Percentiles rank a stretch among this genome's conserved stretches.
Conservation (phyloP, 2,113 vertebrate genomes). For the Laterallus jamaicensis region DNA sequence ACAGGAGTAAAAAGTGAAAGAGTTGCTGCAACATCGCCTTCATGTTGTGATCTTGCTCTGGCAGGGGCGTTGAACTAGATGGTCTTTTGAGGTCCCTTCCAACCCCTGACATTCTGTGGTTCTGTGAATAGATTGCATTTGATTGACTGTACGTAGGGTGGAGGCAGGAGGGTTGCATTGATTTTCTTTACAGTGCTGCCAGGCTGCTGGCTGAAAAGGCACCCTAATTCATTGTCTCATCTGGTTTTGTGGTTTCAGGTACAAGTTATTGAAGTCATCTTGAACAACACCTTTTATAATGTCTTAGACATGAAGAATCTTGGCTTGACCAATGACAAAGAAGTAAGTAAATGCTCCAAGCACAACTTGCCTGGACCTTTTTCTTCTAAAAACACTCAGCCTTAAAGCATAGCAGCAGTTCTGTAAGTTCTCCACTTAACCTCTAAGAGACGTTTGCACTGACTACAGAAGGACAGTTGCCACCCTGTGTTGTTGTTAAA, state of each 20-base stretch:
- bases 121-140: neutral
- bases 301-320: slow-evolving; percentile 91
- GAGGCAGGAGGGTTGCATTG: neutral
- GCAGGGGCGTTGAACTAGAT: too few species aligned
- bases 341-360: slow-evolving; percentile 79
- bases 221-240: neutral
- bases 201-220: neutral
- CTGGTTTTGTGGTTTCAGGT: slow-evolving; percentile 78
- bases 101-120: too few species aligned
- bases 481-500: neutral
- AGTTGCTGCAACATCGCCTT: neutral
- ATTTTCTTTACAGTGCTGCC: neutral
- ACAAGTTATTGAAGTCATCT: slow-evolving; percentile 88
- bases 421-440: neutral
- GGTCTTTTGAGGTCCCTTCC: too few species aligned
- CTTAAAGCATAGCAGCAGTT: neutral
- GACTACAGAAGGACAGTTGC: neutral
- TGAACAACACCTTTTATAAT: slow-evolving; percentile 93
- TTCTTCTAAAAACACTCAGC: neutral
- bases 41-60: neutral
- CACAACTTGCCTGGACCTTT: neutral
- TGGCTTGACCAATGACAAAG: slow-evolving; percentile 87
- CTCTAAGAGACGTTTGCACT: neutral
- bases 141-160: neutral
- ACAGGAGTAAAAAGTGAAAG: neutral